Conservation (phyloP, 2,797 vertebrate species). For the Enteromius fasciolatus region DNA sequence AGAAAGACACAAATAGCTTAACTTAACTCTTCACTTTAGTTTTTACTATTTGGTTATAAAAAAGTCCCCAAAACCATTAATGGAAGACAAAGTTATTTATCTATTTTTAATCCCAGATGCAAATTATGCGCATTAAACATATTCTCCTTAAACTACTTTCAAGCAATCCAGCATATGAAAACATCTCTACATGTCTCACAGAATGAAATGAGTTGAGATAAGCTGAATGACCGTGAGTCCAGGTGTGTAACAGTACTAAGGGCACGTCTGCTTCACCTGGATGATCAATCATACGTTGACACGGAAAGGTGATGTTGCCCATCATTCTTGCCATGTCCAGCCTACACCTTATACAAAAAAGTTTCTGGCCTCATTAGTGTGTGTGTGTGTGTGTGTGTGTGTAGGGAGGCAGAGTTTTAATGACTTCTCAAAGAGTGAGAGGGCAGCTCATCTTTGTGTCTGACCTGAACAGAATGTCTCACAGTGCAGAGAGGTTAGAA, state of each 20-base stretch:
- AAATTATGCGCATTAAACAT: not conserved
- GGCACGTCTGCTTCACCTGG: not conserved
- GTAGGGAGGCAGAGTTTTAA: constrained; percentile 6
- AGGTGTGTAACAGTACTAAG: constrained; percentile 3
- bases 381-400: not conserved
- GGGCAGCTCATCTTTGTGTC: constrained; percentile 13
- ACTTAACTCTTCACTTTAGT: not conserved
- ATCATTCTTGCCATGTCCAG: not conserved
- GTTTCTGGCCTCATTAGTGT: not conserved
- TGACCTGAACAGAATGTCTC: constrained; percentile 19
- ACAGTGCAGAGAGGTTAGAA: constrained; percentile 28
- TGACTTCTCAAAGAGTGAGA: constrained; percentile 16
- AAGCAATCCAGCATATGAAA: not conserved
- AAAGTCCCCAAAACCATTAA: not conserved
- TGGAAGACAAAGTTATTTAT: not conserved
- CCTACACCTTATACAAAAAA: constrained; percentile 10
- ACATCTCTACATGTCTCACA: not conserved
- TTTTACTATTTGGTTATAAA: constrained; percentile 2
- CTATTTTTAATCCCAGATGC: not conserved
- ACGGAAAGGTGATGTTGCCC: not conserved
- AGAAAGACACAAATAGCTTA: constrained; percentile 1
- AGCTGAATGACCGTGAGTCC: not conserved
- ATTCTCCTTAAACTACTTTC: constrained; percentile 1
- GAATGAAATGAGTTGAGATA: not conserved
- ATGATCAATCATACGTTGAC: constrained; percentile 12